phyloP scores from a whole-genome alignment of 1,140 invertebrate species.

The Brachionus plicatilis region DNA sequence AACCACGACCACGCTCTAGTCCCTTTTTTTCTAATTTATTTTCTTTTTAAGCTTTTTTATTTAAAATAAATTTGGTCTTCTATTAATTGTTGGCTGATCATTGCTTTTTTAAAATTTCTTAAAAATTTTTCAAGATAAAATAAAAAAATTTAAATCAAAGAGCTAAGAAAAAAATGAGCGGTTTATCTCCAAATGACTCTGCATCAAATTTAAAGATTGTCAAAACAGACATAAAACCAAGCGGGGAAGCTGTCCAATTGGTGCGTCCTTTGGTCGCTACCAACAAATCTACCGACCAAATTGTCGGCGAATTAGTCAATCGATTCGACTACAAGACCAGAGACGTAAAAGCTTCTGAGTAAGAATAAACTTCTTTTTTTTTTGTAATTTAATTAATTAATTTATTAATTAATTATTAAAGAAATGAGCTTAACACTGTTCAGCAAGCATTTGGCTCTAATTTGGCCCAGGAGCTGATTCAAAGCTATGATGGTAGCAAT shows the following conservation, averaged over 20 bases:
- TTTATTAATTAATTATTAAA: neutral
- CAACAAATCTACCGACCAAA: constrained; percentile 33
- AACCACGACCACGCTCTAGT: neutral
- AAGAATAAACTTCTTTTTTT: neutral
- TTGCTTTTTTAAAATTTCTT: neutral
- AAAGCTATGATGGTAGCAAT: constrained; percentile 35
- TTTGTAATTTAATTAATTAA: neutral
- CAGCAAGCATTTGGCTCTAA: constrained; percentile 37
- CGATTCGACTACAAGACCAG: constrained; percentile 16
- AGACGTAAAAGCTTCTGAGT: constrained; percentile 23
- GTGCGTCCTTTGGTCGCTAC: neutral
- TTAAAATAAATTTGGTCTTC: neutral
- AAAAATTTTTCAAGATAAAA: neutral
- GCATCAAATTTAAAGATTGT: constrained; percentile 26
- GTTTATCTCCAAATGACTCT: neutral
- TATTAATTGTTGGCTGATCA: neutral
- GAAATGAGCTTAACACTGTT: constrained; percentile 24
- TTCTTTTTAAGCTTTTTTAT: neutral
- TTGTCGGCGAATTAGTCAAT: neutral
- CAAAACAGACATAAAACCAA: constrained; percentile 35
- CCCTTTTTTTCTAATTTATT: constrained; percentile 15
- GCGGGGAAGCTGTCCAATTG: constrained; percentile 34
- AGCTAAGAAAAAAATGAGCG: neutral
- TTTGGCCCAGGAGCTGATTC: constrained; percentile 32
- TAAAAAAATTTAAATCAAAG: neutral